Evolutionary conservation across 2,113 vertebrate genomes (phyloP).

Genomic region (Pyxicephalus adspersus): DNA sequence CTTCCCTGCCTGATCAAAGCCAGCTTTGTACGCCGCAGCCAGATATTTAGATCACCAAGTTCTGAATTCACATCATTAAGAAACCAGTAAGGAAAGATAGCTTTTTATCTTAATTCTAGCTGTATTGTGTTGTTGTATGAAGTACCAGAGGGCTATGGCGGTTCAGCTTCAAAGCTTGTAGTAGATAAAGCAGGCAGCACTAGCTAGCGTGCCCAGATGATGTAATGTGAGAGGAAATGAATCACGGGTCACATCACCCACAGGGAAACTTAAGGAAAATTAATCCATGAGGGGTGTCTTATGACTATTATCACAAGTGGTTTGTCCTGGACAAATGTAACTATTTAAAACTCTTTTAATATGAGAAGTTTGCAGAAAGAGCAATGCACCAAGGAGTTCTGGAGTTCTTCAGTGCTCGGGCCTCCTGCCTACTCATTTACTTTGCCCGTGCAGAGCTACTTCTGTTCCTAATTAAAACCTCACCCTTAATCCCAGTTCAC

Average conservation of each 20-base stretch:
- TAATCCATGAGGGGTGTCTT: conserved; percentile 9
- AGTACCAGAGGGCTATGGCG: background rate
- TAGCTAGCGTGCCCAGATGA: conserved; percentile 32
- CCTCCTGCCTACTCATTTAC: background rate
- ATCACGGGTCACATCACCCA: conserved; percentile 24
- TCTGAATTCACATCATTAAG: background rate
- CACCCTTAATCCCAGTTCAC: background rate
- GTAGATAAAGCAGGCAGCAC: background rate
- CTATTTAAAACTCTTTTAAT: background rate
- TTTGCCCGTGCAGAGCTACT: conserved; percentile 4
- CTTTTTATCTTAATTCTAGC: background rate
- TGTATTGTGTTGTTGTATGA: background rate
- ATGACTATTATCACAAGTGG: background rate
- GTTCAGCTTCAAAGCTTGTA: conserved; percentile 18
- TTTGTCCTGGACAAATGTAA: background rate
- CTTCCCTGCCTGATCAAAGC: background rate
- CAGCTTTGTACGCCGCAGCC: background rate
- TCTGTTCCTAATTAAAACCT: conserved; percentile 26
- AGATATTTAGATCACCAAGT: background rate
- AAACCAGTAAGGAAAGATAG: background rate
- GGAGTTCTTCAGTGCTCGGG: background rate
- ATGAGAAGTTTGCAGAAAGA: background rate
- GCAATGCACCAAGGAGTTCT: background rate
- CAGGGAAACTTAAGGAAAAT: conserved; percentile 1
- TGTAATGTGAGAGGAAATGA: conserved; percentile 47